Conservation (phyloP, 2,113 vertebrate species). For the Leptodactylus fuscus region DNA sequence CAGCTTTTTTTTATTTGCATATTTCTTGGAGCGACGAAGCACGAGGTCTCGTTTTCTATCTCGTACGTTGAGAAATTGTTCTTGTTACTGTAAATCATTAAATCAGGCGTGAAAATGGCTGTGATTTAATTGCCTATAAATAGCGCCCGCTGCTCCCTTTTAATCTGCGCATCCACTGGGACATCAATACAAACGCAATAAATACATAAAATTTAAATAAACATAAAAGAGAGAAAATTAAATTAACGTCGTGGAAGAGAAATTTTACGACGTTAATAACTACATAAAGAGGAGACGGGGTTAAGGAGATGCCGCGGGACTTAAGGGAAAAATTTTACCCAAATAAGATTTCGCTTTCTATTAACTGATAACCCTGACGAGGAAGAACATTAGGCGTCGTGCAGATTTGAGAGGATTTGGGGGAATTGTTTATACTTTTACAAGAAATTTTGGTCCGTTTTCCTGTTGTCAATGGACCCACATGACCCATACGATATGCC, state of each 20-base stretch:
- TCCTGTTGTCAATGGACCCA: too few species aligned
- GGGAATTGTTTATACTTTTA: too few species aligned
- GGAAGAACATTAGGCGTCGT: too few species aligned
- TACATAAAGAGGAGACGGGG: not conserved
- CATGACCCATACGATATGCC: too few species aligned
- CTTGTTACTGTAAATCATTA: slow-evolving; percentile 32
- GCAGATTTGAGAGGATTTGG: too few species aligned
- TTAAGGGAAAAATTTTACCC: not conserved
- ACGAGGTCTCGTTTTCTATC: not conserved
- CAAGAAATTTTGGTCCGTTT: too few species aligned
- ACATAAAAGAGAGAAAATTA: slow-evolving; percentile 16
- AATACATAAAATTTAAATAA: slow-evolving; percentile 25
- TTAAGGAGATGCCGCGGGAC: not conserved
- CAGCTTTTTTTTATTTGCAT: slow-evolving; percentile 22
- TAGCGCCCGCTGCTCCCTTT: not conserved
- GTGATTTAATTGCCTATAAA: slow-evolving; percentile 13
- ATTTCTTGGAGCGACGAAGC: not conserved
- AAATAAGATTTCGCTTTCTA: not conserved
- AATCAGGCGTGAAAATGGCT: slow-evolving; percentile 4
- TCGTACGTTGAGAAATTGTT: not conserved
- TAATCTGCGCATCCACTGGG: not conserved
- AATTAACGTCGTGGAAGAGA: not conserved
- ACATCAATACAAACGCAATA: slow-evolving; percentile 8
- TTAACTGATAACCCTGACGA: too few species aligned
- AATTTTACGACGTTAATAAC: not conserved